Percentiles rank a stretch among this genome's conserved stretches.
phyloP scores from a whole-genome alignment of 2,797 vertebrate genomes.

The Sebastiscus albofasciatus region DNA sequence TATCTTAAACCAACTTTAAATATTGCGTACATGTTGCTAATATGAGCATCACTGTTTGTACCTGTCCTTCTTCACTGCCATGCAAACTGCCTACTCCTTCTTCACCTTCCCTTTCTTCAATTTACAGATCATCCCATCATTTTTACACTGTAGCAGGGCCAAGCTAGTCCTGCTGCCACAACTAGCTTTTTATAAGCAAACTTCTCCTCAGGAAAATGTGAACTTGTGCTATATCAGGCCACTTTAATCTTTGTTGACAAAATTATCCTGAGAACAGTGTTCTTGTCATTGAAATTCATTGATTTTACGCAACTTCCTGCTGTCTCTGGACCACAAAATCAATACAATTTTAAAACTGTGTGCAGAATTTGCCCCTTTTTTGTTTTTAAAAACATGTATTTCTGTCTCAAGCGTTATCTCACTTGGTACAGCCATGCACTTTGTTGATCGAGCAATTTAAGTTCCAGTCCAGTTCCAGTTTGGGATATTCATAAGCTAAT shows the following conservation, averaged over 20 bases:
- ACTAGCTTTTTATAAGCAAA: background rate
- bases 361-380: background rate
- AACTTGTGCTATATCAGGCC: background rate
- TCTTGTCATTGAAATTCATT: background rate
- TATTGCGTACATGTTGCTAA: background rate
- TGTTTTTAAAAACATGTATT: background rate
- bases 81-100: background rate
- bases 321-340: background rate
- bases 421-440: background rate
- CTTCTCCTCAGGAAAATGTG: background rate
- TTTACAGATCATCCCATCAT: background rate
- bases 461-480: background rate
- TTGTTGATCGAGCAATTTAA: background rate
- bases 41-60: background rate
- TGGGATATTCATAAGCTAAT: background rate
- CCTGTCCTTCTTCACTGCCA: background rate
- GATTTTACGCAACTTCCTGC: background rate
- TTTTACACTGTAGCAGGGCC: background rate
- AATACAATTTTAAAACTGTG: background rate
- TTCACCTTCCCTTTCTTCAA: background rate
- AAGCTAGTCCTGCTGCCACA: background rate
- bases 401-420: background rate
- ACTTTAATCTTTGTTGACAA: background rate
- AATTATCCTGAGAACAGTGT: background rate
- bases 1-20: rapidly evolving